These are phyloP conservation scores for Patiria miniata DNA, from an alignment of 35 echinoderm and acorn worm genomes.

Conservation along the genomic window DNA sequence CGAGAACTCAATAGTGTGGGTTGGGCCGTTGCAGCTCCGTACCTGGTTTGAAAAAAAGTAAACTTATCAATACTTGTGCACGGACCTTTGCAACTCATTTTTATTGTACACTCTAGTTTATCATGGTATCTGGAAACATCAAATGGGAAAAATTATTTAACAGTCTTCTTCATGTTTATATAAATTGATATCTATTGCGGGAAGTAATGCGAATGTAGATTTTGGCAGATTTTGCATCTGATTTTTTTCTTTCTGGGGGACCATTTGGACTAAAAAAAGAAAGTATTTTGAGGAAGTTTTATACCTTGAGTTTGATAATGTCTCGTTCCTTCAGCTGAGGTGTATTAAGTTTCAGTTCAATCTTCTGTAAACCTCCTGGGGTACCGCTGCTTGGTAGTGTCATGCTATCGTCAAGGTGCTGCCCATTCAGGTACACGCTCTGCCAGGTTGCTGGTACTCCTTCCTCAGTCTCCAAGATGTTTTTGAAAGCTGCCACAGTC, in stretches of 20 bases:
- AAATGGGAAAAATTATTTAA: too few relatives aligned
- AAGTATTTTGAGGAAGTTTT: neutral
- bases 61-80: neutral
- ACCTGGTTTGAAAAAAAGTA: neutral
- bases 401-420: slow-evolving; percentile 29
- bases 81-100: too few relatives aligned
- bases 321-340: neutral
- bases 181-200: too few relatives aligned
- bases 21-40: slow-evolving; percentile 18
- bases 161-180: too few relatives aligned
- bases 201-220: too few relatives aligned
- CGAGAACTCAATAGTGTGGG: slow-evolving; percentile 39
- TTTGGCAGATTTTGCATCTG: too few relatives aligned
- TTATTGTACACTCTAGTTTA: too few relatives aligned
- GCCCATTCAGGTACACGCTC: slow-evolving; percentile 23
- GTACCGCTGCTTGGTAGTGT: slow-evolving; percentile 2
- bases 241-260: too few relatives aligned
- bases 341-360: slow-evolving; percentile 11
- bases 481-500: slow-evolving; percentile 45
- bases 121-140: too few relatives aligned
- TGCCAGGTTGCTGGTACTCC: slow-evolving; percentile 64
- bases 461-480: slow-evolving; percentile 45
- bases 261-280: too few relatives aligned
- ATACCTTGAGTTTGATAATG: slow-evolving; percentile 1
- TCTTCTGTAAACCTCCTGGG: neutral